phyloP scores from a whole-genome alignment of 2,113 vertebrate genomes.

The Petrocephalus microphthalmus region DNA sequence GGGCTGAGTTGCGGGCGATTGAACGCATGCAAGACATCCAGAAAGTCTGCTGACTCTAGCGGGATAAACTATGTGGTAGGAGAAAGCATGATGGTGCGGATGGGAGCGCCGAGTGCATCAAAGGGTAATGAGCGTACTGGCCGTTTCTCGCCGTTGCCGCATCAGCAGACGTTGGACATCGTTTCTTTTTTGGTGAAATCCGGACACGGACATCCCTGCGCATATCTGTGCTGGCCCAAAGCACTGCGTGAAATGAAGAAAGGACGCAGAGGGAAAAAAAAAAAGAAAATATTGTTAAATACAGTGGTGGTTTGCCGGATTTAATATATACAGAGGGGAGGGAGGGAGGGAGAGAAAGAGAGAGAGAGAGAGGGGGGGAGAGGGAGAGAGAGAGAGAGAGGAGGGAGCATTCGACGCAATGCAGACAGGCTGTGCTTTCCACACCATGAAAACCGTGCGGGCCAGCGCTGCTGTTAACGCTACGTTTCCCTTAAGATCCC shows the following conservation, averaged over 20 bases:
- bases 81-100: constrained; percentile 20
- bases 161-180: constrained; percentile 74
- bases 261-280: constrained; percentile 29
- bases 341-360: constrained; percentile 21
- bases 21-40: constrained; percentile 16
- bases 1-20: neutral
- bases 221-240: constrained; percentile 13
- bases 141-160: constrained; percentile 67
- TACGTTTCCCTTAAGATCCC: neutral
- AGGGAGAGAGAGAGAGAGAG: constrained; percentile 21
- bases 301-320: constrained; percentile 45
- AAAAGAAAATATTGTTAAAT: constrained; percentile 40
- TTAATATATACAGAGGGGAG: constrained; percentile 38
- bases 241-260: constrained; percentile 24
- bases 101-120: constrained; percentile 42
- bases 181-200: constrained; percentile 52
- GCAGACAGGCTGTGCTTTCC: constrained; percentile 56
- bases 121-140: constrained; percentile 45
- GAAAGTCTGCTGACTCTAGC: constrained; percentile 11
- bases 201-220: constrained; percentile 50
- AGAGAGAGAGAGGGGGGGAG: constrained; percentile 25
- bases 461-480: constrained; percentile 17
- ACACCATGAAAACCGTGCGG: constrained; percentile 28
- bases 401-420: constrained; percentile 61
- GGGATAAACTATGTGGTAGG: constrained; percentile 12